Evolutionary conservation across 2,888 invertebrate genomes (phyloP), one percentile per base, ranked within the genome.

Genomic region (Coelopa pilipes): DNA sequence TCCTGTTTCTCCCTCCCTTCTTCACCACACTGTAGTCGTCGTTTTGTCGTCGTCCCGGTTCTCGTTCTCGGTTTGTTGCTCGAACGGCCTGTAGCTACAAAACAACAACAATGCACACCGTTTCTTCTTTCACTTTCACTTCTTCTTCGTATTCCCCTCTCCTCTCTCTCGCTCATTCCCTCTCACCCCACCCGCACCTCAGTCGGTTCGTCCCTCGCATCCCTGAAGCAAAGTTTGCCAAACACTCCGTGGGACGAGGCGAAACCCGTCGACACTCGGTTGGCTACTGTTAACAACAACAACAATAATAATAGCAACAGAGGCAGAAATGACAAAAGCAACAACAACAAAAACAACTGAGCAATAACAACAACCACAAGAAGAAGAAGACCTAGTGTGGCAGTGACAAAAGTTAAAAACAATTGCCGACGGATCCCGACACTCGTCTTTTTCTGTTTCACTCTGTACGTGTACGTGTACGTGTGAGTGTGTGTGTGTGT

Each of bases 401-500:
- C 50, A 68, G 17, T 21, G 46, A 19, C 59, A 69, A 69, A 69
- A 69, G 46, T 66, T 49, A 21, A 19, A 17, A 66, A 24, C 66
- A 49, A 66, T 66, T 66, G 66, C 50, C 66, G 49, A 66, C 49
- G 66, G 66, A 66, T 50, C 46, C 45, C 57, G 69, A 2, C 57
- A 66, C 66, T 66, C 66, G 45, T 59, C 57, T 15, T 69, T 69
- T 57, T 57, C 19, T 1, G 17, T 50, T 66, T 21, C 21, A 62
- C 34, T 19, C 4, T 34, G 34, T 34, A 4, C 34, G 2, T 34
- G 34, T 34, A 7, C 7, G 34, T 34, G 7, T 34, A 7, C 7
- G 4, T 34, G 2, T 34, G 34, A 34, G 7, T 34, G 34, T 4
- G 34, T 34, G 34, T 34, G 7, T 34, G 34, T 34, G n/a, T n/a